These are phyloP conservation scores for Myopa tessellatipennis DNA, from an alignment of 2,888 invertebrate genomes.

Conservation along the genomic window DNA sequence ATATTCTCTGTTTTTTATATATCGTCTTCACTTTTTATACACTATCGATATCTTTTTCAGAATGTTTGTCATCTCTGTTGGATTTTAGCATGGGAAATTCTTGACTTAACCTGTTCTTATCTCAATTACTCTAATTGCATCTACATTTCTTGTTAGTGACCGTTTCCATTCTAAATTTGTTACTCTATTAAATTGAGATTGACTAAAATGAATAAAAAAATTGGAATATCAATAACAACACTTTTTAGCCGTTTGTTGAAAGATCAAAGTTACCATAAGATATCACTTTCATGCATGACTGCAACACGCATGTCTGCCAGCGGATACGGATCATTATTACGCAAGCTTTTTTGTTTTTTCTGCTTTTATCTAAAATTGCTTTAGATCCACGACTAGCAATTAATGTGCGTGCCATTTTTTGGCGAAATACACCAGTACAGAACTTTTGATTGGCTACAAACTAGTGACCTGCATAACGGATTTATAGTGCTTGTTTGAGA, in stretches of 20 bases:
- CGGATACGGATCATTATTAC: neutral
- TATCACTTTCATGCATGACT: neutral
- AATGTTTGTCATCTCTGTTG: too few relatives aligned
- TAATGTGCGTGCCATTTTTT: constrained; percentile 15
- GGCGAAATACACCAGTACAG: neutral
- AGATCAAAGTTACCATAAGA: neutral
- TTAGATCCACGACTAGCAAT: neutral
- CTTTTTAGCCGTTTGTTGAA: neutral
- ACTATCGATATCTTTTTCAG: too few relatives aligned
- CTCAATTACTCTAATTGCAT: too few relatives aligned
- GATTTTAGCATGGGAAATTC: too few relatives aligned
- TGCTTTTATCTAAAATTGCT: neutral
- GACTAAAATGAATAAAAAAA: too few relatives aligned
- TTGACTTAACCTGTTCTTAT: too few relatives aligned
- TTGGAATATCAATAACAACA: too few relatives aligned
- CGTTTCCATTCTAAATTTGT: too few relatives aligned
- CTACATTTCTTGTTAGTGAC: too few relatives aligned
- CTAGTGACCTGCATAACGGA: neutral
- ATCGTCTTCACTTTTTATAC: too few relatives aligned
- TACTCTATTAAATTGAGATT: too few relatives aligned
- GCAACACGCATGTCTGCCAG: neutral
- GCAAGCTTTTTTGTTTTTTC: neutral
- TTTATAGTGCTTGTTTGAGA: neutral
- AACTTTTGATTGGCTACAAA: neutral
- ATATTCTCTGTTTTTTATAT: too few relatives aligned